Evolutionary conservation across 2,113 vertebrate genomes (phyloP), one percentile per base, ranked within the genome.

Genomic region (Argyrosomus japonicus): DNA sequence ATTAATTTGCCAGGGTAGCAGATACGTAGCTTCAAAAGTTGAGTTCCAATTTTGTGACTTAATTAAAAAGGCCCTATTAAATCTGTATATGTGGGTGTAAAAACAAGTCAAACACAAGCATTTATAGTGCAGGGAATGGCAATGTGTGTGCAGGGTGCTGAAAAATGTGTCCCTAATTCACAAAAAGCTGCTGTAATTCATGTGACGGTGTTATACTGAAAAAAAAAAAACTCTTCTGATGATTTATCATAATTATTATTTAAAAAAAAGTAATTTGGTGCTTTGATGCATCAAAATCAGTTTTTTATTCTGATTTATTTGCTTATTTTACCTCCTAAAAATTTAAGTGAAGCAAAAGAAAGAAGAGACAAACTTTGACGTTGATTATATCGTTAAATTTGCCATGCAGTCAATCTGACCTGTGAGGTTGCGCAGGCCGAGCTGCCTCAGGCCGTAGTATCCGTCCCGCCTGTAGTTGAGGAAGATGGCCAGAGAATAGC

Each of bases 391-490:
- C 32, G 12, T 45, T 12, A 50, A 21, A 54, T 11, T 19, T 2
- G 15, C 5, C 21, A 2, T 21, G 67, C 9, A 40, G 3, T 21
- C 18, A 5, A 2, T 48, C 88, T 69, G 18, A 99, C 98, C 98
- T 1, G 98, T 99, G 89, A 99, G 93, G 85, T 99, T 99, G 85
- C 96, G 97, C 61, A 99, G 62, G 27, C 98, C 98, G 43, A 99
- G 96, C 87, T 98, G 97, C 70, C 96, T 96, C 64, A 99, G 96
- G 54, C 98, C 98, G 19, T 96, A 97, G 90, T 96, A 95, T 0
- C 96, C 97, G 36, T 99, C 98, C 71, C 97, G 97, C 58, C 97
- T 96, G 95, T 99, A 99, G 96, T 99, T 99, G 3, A 99, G 96
- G 92, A 99, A 99, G 87, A 99, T 97, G 11, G 97, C 96, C 86